A percentile compares a stretch with the other conserved stretches of the same genome.
These are phyloP conservation scores for Sakesphorus luctuosus DNA, from an alignment of 2,113 vertebrate genomes.

Conservation along the genomic window DNA sequence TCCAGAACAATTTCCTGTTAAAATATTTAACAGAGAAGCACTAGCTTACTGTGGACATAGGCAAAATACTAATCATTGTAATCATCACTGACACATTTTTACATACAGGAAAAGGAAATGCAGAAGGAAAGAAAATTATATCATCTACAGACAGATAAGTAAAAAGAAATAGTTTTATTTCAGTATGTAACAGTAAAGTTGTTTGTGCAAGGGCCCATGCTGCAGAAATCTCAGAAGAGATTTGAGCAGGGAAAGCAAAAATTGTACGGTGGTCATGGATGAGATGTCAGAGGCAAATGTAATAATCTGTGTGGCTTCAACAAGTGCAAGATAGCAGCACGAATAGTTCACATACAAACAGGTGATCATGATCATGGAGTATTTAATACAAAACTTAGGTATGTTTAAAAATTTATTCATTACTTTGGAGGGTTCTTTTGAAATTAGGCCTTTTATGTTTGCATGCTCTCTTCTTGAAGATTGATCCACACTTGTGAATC, in stretches of 20 bases:
- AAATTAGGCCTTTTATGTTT: conserved; percentile 13
- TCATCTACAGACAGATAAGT: background rate
- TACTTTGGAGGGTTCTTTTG: background rate
- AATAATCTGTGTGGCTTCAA: background rate
- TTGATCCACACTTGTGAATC: background rate
- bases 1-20: conserved; percentile 35
- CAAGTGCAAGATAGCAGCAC: background rate
- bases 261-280: background rate
- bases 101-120: background rate
- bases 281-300: background rate
- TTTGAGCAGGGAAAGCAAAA: background rate
- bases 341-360: background rate
- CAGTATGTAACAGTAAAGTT: background rate
- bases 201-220: background rate
- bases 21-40: conserved; percentile 43
- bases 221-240: background rate
- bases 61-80: background rate
- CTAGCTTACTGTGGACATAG: background rate
- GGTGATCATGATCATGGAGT: background rate
- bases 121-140: background rate
- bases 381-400: background rate
- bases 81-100: background rate
- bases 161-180: background rate
- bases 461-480: background rate
- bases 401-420: conserved; percentile 14